Conservation (phyloP, 2,888 invertebrate genomes). For the Platerodrilus igneus region DNA sequence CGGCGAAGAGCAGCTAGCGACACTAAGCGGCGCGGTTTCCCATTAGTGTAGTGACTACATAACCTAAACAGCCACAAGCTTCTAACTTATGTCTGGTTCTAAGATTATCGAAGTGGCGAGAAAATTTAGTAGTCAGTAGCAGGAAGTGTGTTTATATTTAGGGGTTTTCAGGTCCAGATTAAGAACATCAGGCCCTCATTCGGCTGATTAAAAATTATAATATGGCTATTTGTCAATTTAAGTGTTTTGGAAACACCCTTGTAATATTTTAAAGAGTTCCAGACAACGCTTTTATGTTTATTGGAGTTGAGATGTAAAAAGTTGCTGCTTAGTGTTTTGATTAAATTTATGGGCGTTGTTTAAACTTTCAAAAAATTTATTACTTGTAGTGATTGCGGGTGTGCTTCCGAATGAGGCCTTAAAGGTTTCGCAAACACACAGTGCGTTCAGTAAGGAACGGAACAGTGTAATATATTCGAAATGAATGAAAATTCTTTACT, state of each 20-base stretch:
- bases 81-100: conserved; percentile 37
- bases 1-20: too few species aligned
- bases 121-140: conserved; percentile 38
- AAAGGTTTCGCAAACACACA: too few species aligned
- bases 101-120: conserved; percentile 34
- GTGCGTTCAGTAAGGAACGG: too few species aligned
- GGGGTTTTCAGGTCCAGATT: conserved; percentile 31
- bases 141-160: conserved; percentile 41
- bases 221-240: conserved; percentile 45
- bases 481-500: too few species aligned
- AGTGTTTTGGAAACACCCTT: conserved; percentile 32
- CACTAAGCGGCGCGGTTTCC: too few species aligned
- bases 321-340: not conserved
- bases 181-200: conserved; percentile 28
- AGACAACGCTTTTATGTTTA: conserved; percentile 3
- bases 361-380: too few species aligned
- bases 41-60: too few species aligned
- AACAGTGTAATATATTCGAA: too few species aligned
- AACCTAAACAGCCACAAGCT: too few species aligned
- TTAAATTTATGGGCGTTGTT: not conserved
- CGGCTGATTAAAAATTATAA: conserved; percentile 45
- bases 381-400: too few species aligned
- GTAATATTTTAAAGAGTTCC: conserved; percentile 7
- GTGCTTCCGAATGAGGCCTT: too few species aligned
- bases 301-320: not conserved